A percentile compares a stretch with the other conserved stretches of the same genome.
Evolutionary conservation across 2,113 vertebrate species (phyloP).

Genomic region (Balaeniceps rex): DNA sequence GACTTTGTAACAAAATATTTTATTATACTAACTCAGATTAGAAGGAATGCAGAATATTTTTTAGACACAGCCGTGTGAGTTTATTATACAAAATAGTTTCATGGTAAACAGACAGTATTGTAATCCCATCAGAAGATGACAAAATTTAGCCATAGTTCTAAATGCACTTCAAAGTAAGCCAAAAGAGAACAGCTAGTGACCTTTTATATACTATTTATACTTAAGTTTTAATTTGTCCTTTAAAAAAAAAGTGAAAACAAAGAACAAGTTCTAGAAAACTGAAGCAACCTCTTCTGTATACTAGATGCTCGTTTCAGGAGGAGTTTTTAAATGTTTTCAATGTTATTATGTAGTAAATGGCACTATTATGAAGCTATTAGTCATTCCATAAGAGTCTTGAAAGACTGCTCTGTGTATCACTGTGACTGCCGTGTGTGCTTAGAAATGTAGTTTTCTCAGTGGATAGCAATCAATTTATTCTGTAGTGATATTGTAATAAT

Average conservation of each 20-base stretch:
- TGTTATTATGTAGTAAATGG: conserved; percentile 97
- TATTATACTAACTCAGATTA: conserved; percentile 77
- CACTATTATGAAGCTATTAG: conserved; percentile 97
- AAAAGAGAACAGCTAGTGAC: conserved; percentile 85
- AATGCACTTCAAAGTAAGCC: conserved; percentile 86
- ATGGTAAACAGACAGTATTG: conserved; percentile 85
- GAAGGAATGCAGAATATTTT: conserved; percentile 85
- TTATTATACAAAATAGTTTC: conserved; percentile 79
- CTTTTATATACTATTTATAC: conserved; percentile 87
- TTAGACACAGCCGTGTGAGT: conserved; percentile 77
- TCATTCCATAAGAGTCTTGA: conserved; percentile 96
- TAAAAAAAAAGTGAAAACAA: conserved; percentile 84
- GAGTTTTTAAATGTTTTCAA: conserved; percentile 97
- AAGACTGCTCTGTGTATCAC: conserved; percentile 99
- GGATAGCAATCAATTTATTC: conserved; percentile 92
- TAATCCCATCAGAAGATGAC: conserved; percentile 80
- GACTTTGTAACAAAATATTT: conserved; percentile 81
- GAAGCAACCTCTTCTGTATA: conserved; percentile 92
- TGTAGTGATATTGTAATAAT: conserved; percentile 91
- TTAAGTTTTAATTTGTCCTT: conserved; percentile 91
- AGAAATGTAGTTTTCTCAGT: conserved; percentile 96
- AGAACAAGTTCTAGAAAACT: conserved; percentile 87
- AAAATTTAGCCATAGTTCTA: conserved; percentile 86
- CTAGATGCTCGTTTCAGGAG: conserved; percentile 91
- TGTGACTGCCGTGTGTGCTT: conserved; percentile 99